Evolutionary conservation across 2,113 vertebrate genomes (phyloP), one percentile per base, ranked within the genome.

Genomic region (Trogon surrucura): DNA sequence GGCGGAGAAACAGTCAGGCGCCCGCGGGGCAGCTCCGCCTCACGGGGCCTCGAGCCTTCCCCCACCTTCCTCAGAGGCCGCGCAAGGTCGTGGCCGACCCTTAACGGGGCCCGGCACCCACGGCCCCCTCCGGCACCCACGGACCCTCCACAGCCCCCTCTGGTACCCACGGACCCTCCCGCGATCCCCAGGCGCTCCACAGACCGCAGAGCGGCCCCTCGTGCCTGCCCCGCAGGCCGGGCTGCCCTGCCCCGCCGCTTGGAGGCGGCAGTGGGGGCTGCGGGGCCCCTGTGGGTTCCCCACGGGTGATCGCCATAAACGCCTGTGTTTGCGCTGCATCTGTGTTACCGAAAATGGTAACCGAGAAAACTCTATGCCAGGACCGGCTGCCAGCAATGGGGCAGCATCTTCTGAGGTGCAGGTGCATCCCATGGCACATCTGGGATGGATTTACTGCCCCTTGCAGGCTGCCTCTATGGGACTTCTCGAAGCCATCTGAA

Each of bases 1-100:
- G 30, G 64, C 16, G 8, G 17, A 5, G 47, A 41, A 69, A 8
- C 47, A 44, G 20, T 0, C 75, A 51, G 96, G 89, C 90, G 10
- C 25, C 11, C 29, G 6, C 0, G 0, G 32, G 69, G 25, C 91
- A 84, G 60, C 73, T 25, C 16, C 58, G 22, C 2, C 1, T 11
- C 2, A 2, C 1, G n/a, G 66, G 84, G 3, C 70, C n/a, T 81
- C 9, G 38, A 3, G 0, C 3, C 11, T 41, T 15, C 14, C 9
- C 1, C 36, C 61, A 21, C 6, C 16, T 14, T 11, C 6, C 5
- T 10, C 9, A 2, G 9, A 1, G 11, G 8, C 13, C 2, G 11
- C 10, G 3, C 13, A 15, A 4, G 38, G n/a, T 6, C 30, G 13
- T 6, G 8, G 21, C 38, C 17, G 3, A 16, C 2, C 26, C 20